phyloP scores from a whole-genome alignment of 2,113 vertebrate species.

The Scophthalmus maximus region DNA sequence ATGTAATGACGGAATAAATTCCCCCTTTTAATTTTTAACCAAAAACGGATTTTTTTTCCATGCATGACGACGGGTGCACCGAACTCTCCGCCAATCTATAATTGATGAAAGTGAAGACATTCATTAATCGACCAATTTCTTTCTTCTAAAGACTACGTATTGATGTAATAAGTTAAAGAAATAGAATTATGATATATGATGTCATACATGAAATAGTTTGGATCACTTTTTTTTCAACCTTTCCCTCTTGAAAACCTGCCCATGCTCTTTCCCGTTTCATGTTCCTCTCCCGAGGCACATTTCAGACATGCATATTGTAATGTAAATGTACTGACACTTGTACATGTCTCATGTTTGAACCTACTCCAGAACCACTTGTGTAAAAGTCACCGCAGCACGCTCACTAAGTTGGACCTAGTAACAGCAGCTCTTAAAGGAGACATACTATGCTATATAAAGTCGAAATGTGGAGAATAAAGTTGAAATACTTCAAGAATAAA shows the following conservation, averaged over 20 bases:
- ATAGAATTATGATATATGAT: not conserved
- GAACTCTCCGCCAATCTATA: conserved; percentile 39
- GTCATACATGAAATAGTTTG: not conserved
- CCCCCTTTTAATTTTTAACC: conserved; percentile 58
- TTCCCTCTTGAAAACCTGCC: not conserved
- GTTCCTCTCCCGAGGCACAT: not conserved
- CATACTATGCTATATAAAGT: no score
- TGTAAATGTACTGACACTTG: no score
- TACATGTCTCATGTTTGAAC: no score
- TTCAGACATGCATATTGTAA: not conserved
- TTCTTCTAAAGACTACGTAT: conserved; percentile 12
- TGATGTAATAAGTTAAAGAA: not conserved
- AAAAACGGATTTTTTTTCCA: conserved; percentile 53
- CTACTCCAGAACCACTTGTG: not conserved
- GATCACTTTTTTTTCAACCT: not conserved
- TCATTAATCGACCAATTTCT: conserved; percentile 29
- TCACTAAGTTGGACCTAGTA: not conserved
- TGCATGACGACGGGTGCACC: conserved; percentile 32
- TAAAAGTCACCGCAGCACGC: no score
- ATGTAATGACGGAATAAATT: conserved; percentile 57
- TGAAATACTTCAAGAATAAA: no score
- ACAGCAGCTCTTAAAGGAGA: not conserved
- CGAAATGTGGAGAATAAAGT: no score
- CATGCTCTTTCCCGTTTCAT: not conserved
- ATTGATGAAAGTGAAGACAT: conserved; percentile 44